These are phyloP conservation scores for Rattus norvegicus DNA, from an alignment of 2,113 vertebrate genomes.

Conservation along the genomic window DNA sequence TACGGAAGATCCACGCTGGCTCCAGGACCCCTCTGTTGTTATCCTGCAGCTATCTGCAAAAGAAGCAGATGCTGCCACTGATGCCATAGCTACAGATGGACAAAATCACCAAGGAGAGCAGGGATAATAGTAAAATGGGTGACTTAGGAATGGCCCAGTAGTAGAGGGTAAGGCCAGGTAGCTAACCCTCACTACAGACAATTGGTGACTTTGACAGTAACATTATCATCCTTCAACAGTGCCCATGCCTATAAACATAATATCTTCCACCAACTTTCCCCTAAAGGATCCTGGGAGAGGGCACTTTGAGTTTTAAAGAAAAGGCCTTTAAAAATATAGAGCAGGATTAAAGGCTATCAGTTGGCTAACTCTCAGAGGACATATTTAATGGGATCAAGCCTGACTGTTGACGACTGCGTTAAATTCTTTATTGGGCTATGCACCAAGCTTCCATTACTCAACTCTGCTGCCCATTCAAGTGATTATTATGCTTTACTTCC, in stretches of 20 bases:
- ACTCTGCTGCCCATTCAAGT: not conserved
- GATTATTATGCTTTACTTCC: not conserved
- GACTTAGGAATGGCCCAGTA: not conserved
- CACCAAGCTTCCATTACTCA: conserved; percentile 5
- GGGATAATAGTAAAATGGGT: not conserved
- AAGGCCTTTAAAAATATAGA: conserved; percentile 71
- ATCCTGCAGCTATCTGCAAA: not conserved
- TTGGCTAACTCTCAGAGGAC: conserved; percentile 65
- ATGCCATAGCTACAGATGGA: not conserved
- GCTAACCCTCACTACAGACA: not conserved
- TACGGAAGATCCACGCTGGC: not conserved
- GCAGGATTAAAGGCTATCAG: conserved; percentile 69
- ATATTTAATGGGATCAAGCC: conserved; percentile 64
- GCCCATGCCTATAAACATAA: not conserved
- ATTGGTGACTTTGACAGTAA: not conserved
- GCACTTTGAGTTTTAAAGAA: conserved; percentile 68
- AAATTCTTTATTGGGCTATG: conserved; percentile 62
- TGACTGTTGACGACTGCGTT: conserved; percentile 58
- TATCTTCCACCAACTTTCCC: conserved; percentile 29
- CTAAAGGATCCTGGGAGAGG: conserved; percentile 7
- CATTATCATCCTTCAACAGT: not conserved
- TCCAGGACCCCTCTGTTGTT: not conserved
- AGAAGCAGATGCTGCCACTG: not conserved
- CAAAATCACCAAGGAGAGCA: not conserved
- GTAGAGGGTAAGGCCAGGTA: not conserved